Evolutionary conservation across 2,113 vertebrate species (phyloP).

Genomic region (Ictalurus punctatus): DNA sequence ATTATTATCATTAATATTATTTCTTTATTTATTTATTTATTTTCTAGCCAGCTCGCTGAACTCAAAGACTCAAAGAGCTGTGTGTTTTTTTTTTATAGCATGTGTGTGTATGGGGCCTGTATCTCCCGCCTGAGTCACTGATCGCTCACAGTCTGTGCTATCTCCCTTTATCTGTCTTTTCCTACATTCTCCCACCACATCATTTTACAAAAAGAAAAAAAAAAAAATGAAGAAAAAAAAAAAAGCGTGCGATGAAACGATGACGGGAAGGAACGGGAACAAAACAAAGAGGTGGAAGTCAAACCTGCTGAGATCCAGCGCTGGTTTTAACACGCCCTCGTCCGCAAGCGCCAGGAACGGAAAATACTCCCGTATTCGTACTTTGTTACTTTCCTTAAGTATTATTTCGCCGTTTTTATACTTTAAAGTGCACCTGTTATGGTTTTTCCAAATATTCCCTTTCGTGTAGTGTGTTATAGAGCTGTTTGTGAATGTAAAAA

Average conservation of each 20-base stretch:
- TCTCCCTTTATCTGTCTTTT: constrained; percentile 36
- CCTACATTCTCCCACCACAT: constrained; percentile 15
- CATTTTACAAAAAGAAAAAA: constrained; percentile 42
- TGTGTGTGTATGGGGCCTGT: constrained; percentile 62
- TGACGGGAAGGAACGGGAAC: constrained; percentile 16
- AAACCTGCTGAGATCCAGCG: constrained; percentile 24
- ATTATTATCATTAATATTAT: too few relatives aligned
- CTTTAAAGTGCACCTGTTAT: too few relatives aligned
- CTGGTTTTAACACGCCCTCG: constrained; percentile 4
- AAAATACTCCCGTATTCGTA: neutral
- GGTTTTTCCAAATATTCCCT: too few relatives aligned
- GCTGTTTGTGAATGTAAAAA: too few relatives aligned
- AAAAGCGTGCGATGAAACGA: constrained; percentile 18
- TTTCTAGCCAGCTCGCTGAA: constrained; percentile 56
- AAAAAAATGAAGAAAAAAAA: constrained; percentile 2
- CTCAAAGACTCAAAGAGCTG: constrained; percentile 51
- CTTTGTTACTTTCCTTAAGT: neutral
- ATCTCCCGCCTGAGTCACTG: constrained; percentile 41
- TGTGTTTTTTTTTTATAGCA: constrained; percentile 56
- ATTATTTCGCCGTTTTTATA: neutral
- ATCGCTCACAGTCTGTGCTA: constrained; percentile 46
- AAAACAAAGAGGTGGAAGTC: constrained; percentile 5
- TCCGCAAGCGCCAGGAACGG: neutral
- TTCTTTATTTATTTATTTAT: constrained; percentile 1
- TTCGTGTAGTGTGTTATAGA: too few relatives aligned